Evolutionary conservation across 2,113 vertebrate species (phyloP).

Genomic region (Talpa occidentalis): DNA sequence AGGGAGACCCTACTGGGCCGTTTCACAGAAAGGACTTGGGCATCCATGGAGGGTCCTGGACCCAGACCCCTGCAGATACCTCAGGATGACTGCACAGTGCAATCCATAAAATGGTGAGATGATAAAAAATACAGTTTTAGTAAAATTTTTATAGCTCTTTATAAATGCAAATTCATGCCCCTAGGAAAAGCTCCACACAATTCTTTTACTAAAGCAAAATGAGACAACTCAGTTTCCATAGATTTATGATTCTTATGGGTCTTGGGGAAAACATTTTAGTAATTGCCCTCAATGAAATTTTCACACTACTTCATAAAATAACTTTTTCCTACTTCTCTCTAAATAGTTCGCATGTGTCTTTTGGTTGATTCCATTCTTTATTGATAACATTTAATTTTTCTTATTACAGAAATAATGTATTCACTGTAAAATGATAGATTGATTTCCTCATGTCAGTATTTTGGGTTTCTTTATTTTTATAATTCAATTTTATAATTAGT

Average conservation of each 20-base stretch:
- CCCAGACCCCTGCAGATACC: background rate
- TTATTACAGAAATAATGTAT: constrained; percentile 25
- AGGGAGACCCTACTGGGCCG: no score
- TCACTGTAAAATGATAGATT: constrained; percentile 29
- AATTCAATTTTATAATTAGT: constrained; percentile 39
- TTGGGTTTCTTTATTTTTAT: constrained; percentile 38
- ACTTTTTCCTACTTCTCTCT: background rate
- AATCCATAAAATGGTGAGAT: background rate
- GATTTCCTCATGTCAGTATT: constrained; percentile 1
- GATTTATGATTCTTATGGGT: constrained; percentile 48
- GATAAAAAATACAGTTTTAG: constrained; percentile 30
- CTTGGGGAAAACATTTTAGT: constrained; percentile 38
- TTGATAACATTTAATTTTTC: constrained; percentile 51
- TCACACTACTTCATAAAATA: constrained; percentile 22
- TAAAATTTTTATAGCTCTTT: constrained; percentile 33
- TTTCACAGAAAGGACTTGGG: no score
- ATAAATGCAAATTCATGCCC: constrained; percentile 45
- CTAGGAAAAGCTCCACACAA: background rate
- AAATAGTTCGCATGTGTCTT: constrained; percentile 6
- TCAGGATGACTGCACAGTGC: background rate
- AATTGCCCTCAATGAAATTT: constrained; percentile 39
- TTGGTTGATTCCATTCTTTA: constrained; percentile 16
- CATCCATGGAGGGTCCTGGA: no score
- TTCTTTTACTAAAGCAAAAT: constrained; percentile 49
- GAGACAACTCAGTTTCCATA: constrained; percentile 63